Evolutionary conservation across 2,797 vertebrate genomes (phyloP).

Genomic region (Amphiprion clarkii): DNA sequence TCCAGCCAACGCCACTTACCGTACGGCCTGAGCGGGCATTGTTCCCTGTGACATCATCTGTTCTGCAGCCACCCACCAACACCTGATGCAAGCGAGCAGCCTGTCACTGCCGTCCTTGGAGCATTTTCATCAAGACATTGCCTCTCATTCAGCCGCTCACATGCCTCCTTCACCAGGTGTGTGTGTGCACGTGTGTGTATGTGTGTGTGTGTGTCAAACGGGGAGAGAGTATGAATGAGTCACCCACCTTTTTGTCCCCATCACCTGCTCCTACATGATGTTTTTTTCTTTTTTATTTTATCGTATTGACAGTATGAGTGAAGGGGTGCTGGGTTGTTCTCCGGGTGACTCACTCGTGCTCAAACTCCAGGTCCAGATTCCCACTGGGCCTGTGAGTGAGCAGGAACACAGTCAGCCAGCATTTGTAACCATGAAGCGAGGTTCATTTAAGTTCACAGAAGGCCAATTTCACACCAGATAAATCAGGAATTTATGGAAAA

Average conservation of each 20-base stretch:
- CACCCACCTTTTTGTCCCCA: slow-evolving; percentile 48
- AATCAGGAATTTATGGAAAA: neutral
- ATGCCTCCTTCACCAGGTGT: neutral
- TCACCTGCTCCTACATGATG: slow-evolving; percentile 36
- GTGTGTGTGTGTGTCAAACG: neutral
- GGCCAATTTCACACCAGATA: slow-evolving; percentile 8
- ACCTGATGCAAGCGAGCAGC: slow-evolving; percentile 52
- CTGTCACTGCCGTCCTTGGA: slow-evolving; percentile 39
- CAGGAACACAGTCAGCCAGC: slow-evolving; percentile 27
- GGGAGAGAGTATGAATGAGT: slow-evolving; percentile 50
- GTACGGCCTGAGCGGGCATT: slow-evolving; percentile 39
- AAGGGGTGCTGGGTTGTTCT: slow-evolving; percentile 32
- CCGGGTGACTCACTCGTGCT: slow-evolving; percentile 65
- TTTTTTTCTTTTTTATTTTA: slow-evolving; percentile 1
- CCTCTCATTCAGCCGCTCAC: slow-evolving; percentile 5
- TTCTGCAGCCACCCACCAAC: slow-evolving; percentile 61
- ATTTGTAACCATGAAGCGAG: slow-evolving; percentile 18
- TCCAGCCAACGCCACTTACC: slow-evolving; percentile 42
- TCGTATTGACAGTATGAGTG: slow-evolving; percentile 33
- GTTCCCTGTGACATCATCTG: slow-evolving; percentile 59
- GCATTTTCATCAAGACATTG: slow-evolving; percentile 29
- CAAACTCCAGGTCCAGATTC: slow-evolving; percentile 45
- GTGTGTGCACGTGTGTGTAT: neutral
- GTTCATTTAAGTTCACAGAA: slow-evolving; percentile 25
- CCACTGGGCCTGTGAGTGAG: slow-evolving; percentile 33